Conservation (phyloP, 2,113 vertebrate genomes). For the Bolborhynchus lineola region DNA sequence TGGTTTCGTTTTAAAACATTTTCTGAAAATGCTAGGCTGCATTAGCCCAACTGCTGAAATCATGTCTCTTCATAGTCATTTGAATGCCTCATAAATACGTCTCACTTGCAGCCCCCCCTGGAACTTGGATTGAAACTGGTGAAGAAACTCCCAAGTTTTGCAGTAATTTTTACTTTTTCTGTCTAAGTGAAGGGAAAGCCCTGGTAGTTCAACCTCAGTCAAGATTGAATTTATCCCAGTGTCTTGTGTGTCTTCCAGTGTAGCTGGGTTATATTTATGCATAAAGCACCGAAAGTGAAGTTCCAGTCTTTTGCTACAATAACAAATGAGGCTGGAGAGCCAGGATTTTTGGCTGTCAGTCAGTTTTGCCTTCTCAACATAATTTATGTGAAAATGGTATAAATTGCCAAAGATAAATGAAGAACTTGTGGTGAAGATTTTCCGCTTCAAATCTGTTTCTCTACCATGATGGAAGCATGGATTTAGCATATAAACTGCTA, state of each 20-base stretch:
- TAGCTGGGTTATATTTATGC: neutral
- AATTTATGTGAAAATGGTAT: neutral
- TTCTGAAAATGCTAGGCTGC: neutral
- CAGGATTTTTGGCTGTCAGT: conserved; percentile 24
- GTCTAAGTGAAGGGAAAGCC: neutral
- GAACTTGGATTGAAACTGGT: neutral
- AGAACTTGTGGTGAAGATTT: neutral
- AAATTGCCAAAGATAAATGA: neutral
- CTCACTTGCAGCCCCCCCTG: neutral
- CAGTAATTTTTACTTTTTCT: neutral
- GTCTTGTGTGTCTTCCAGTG: neutral
- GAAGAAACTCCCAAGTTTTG: neutral
- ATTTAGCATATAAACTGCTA: neutral
- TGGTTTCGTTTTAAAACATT: neutral
- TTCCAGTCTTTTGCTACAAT: conserved; percentile 46
- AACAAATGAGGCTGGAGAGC: conserved; percentile 35
- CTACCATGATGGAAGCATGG: neutral
- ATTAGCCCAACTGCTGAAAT: neutral
- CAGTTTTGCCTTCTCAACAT: neutral
- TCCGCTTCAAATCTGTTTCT: neutral
- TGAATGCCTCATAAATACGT: neutral
- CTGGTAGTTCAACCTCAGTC: neutral
- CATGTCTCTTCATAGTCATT: neutral
- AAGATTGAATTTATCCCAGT: neutral
- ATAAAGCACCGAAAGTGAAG: neutral